Base-by-base conservation (phyloP, 2,888 invertebrate genomes). In the Philereme transversata region DNA sequence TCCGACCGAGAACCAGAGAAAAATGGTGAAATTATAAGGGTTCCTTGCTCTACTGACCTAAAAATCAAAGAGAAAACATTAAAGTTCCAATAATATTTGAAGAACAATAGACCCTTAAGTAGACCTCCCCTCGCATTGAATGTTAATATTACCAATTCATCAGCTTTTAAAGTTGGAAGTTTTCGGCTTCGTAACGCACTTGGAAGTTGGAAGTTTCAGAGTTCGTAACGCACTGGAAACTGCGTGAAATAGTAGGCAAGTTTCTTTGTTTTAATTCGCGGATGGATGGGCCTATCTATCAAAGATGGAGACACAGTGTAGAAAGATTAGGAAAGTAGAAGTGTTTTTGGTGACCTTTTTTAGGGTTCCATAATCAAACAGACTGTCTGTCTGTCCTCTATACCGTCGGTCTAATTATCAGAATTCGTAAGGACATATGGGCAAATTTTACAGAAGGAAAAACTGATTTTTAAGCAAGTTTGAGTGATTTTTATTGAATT, bases 271-370 rank as follows among this genome's bases (percentile, higher is more conserved):
- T 78, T 74, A 76, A 78, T 79, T 75, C 69, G 69, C 72, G 76
- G 73, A 76, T 72, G 75, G 74, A 79, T 79, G 73, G 75, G 70
- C 58, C 78, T 68, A 83, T 84, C 79, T 79, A 79, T 83, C 82
- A 83, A 81, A 75, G 73, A 64, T 67, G 70, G 71, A 11, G 51
- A 40, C 62, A 62, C 57, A 56, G 57, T 48, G 51, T 43, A 46
- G 5, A 9, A n/a, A 51, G 22, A 22, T 22, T 22, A 22, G 22
- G 22, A 22, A 22, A 2, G 3, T 2, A 22, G 22, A 22, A 22
- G 22, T 22, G 22, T 3, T 22, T 22, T 22, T 22, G 22, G 22
- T 22, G 22, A 22, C 3, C 3, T 22, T 22, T 22, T 22, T 22
- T 22, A 3, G 3, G 22, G 22, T 22, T 22, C 22, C 22, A 3